phyloP scores from a whole-genome alignment of 2,113 vertebrate species.

The Sinocyclocheilus rhinocerous region DNA sequence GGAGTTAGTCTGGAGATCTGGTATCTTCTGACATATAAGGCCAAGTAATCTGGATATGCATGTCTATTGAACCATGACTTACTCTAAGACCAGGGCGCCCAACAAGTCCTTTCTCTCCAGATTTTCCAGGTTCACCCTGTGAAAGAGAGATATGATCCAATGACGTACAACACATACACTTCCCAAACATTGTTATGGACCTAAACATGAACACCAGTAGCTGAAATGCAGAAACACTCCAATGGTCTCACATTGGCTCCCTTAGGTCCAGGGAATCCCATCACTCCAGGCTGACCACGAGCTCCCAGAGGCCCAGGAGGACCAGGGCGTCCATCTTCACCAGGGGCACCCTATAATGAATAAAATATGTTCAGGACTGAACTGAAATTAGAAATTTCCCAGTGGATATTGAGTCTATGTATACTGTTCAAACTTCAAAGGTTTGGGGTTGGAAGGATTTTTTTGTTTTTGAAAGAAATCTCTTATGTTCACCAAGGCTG shows the following conservation, averaged over 20 bases:
- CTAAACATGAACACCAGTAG: not conserved
- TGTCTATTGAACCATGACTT: conserved; percentile 62
- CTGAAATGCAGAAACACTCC: not conserved
- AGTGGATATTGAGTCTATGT: not conserved
- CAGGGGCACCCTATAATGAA: conserved; percentile 80
- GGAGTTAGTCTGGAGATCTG: no score
- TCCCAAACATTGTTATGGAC: not conserved
- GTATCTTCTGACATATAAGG: not conserved
- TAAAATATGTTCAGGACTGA: conserved; percentile 25
- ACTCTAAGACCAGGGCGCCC: conserved; percentile 90
- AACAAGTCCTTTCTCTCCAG: conserved; percentile 91
- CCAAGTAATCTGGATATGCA: not conserved
- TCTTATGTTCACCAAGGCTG: not conserved
- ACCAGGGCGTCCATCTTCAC: conserved; percentile 93
- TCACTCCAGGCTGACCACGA: conserved; percentile 95
- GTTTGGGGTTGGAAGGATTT: not conserved
- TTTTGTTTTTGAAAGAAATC: not conserved
- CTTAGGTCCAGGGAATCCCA: conserved; percentile 98
- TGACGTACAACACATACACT: not conserved
- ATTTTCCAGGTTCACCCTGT: conserved; percentile 92
- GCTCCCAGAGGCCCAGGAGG: conserved; percentile 92
- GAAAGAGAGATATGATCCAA: conserved; percentile 24
- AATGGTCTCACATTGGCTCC: conserved; percentile 86
- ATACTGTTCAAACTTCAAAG: not conserved
- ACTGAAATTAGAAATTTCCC: not conserved